Conservation (phyloP, 1,140 invertebrate genomes). For the Carcinoscorpius rotundicauda region DNA sequence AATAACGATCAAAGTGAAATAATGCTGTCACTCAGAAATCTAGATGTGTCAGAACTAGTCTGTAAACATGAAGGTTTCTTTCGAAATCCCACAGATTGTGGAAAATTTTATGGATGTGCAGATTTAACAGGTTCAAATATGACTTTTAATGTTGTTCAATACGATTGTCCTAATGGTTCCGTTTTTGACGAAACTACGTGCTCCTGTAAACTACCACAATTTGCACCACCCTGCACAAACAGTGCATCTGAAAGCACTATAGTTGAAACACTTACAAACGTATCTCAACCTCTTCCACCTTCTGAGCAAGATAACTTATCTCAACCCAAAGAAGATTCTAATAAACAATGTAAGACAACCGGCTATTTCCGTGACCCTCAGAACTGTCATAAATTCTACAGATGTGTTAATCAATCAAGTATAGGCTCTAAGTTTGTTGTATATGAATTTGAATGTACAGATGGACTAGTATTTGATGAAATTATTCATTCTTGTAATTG, state of each 20-base stretch:
- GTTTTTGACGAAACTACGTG: slow-evolving; percentile 29
- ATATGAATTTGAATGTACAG: too few relatives aligned
- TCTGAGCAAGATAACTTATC: slow-evolving; percentile 25
- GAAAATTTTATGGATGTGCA: slow-evolving; percentile 57
- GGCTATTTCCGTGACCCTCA: slow-evolving; percentile 49
- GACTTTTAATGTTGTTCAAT: slow-evolving; percentile 22
- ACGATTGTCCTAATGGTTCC: slow-evolving; percentile 26
- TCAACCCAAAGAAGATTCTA: slow-evolving; percentile 24
- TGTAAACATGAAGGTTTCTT: slow-evolving; percentile 33
- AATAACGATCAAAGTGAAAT: neutral
- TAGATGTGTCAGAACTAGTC: slow-evolving; percentile 22
- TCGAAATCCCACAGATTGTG: slow-evolving; percentile 46
- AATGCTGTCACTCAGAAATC: neutral
- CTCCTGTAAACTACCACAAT: slow-evolving; percentile 21
- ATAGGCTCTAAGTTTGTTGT: slow-evolving; percentile 7
- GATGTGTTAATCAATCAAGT: slow-evolving; percentile 43
- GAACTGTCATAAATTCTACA: slow-evolving; percentile 36
- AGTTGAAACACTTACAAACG: neutral
- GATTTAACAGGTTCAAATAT: slow-evolving; percentile 33
- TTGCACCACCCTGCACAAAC: slow-evolving; percentile 33
- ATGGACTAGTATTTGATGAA: slow-evolving; percentile 30
- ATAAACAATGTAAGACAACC: slow-evolving; percentile 34
- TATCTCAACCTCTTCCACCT: slow-evolving; percentile 10
- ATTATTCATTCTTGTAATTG: slow-evolving; percentile 10
- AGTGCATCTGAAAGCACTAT: neutral